Conservation (phyloP, 64 coral and sea anemone genomes). For the Orbicella faveolata region DNA sequence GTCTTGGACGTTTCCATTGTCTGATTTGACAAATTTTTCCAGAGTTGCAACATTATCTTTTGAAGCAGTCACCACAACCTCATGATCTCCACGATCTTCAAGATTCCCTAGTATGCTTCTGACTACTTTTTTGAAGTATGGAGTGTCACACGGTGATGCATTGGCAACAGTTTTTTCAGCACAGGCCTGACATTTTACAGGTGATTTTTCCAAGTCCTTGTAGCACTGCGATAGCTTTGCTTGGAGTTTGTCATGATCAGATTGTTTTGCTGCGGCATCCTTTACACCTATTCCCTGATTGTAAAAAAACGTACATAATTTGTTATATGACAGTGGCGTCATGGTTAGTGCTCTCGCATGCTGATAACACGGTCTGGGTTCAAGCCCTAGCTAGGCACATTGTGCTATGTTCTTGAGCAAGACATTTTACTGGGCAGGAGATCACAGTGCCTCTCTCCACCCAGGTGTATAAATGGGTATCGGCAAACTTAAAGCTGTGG, state of each 20-base stretch:
- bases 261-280: background rate
- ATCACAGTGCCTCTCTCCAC: too few relatives aligned
- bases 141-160: conserved; percentile 54
- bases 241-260: conserved; percentile 22
- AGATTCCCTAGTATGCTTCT: conserved; percentile 59
- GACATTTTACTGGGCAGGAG: too few relatives aligned
- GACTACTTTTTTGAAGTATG: conserved; percentile 74
- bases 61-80: conserved; percentile 25
- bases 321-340: too few relatives aligned
- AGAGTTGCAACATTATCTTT: conserved; percentile 36
- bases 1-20: conserved; percentile 77
- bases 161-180: conserved; percentile 21
- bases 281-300: background rate
- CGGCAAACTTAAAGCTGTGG: too few relatives aligned
- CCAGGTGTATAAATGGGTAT: too few relatives aligned
- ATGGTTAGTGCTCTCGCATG: too few relatives aligned
- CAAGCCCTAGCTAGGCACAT: too few relatives aligned
- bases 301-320: too few relatives aligned
- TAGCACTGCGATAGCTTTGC: conserved; percentile 43
- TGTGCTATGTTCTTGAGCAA: too few relatives aligned
- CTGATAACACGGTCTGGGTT: too few relatives aligned
- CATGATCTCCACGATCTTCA: conserved; percentile 35
- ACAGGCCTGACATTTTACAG: background rate
- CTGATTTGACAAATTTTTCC: conserved; percentile 59
- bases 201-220: conserved; percentile 1